Evolutionary conservation across 2,113 vertebrate species (phyloP).

Genomic region (Galemys pyrenaicus): DNA sequence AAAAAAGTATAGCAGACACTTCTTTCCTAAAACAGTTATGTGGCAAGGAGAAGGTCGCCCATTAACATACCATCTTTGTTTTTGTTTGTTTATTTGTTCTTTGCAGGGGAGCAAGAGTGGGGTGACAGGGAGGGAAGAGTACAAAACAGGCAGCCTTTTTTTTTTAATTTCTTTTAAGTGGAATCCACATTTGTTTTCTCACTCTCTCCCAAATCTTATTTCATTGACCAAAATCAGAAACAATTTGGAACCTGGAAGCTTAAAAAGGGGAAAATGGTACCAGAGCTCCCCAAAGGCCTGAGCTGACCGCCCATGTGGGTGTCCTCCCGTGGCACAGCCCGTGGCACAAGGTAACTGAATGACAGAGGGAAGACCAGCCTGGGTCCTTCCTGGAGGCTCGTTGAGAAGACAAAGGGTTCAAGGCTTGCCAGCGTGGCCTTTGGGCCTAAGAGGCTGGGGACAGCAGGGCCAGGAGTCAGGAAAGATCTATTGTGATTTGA

Average conservation of each 20-base stretch:
- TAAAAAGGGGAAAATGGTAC: background rate
- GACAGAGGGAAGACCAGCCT: background rate
- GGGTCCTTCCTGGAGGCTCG: background rate
- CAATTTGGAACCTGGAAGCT: background rate
- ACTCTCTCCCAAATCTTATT: background rate
- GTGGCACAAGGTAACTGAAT: background rate
- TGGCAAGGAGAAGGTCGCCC: background rate
- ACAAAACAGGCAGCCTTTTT: background rate
- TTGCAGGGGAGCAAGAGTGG: too few relatives aligned
- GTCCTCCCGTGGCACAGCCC: background rate
- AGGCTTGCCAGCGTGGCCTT: background rate
- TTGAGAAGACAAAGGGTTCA: background rate
- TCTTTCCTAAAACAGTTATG: background rate
- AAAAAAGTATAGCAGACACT: background rate
- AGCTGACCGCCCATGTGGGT: background rate
- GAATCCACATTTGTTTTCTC: background rate
- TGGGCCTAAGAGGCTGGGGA: background rate
- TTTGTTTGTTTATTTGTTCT: too few relatives aligned
- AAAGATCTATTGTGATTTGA: background rate
- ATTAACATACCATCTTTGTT: background rate
- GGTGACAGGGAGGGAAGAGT: background rate
- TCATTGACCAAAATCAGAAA: background rate
- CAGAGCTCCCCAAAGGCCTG: background rate
- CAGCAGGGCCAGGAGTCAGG: background rate
- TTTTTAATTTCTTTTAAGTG: background rate